Percentiles rank a stretch among this genome's conserved stretches.
Conservation (phyloP, 2,888 invertebrate species). For the Athalia circularis region DNA sequence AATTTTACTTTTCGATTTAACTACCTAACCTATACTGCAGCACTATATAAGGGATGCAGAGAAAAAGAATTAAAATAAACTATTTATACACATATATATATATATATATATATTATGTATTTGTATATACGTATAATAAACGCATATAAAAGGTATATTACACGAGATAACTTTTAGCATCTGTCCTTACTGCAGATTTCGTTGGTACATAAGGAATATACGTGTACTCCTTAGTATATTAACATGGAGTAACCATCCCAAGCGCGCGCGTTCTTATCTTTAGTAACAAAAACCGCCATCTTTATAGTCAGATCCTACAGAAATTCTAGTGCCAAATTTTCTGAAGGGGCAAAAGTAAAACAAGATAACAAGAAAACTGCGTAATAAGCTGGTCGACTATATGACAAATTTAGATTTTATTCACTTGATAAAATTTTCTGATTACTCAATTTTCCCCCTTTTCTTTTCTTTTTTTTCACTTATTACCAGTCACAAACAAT, state of each 20-base stretch:
- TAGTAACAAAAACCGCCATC: too few species aligned
- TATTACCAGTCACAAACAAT: not conserved
- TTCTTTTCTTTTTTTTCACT: not conserved
- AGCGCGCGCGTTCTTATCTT: too few species aligned
- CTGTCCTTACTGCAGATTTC: conserved; percentile 20
- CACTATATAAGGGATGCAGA: not conserved
- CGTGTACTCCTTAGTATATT: too few species aligned
- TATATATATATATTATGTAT: not conserved
- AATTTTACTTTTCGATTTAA: conserved; percentile 33
- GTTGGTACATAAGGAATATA: not conserved
- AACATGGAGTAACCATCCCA: too few species aligned
- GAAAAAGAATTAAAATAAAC: not conserved
- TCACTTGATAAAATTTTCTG: not conserved
- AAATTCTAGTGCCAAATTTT: too few species aligned
- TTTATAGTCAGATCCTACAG: too few species aligned
- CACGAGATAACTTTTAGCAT: conserved; percentile 20
- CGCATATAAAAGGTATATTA: not conserved
- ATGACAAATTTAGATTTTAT: too few species aligned
- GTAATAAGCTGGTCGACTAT: too few species aligned
- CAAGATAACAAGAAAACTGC: too few species aligned
- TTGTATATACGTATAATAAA: not conserved
- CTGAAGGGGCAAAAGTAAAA: too few species aligned
- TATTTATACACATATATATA: too few species aligned
- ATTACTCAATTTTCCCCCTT: not conserved
- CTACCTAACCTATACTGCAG: not conserved